A percentile compares a stretch with the other conserved stretches of the same genome.
Evolutionary conservation across 2,113 vertebrate species (phyloP).

Genomic region (Gavialis gangeticus): DNA sequence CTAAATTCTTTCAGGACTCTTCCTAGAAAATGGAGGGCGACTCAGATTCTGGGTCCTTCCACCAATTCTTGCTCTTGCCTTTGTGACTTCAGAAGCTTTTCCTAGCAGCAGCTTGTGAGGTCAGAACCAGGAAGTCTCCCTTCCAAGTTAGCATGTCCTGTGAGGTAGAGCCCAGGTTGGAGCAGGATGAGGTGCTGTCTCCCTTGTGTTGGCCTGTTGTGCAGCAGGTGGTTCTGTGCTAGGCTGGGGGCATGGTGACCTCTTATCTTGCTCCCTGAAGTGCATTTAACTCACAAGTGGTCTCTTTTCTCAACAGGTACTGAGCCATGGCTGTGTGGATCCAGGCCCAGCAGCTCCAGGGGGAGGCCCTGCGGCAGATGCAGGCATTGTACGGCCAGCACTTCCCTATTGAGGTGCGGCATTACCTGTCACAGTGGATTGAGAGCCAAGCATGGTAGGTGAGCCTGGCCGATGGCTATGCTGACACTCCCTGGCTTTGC

Average conservation of each 20-base stretch:
- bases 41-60: not conserved
- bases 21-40: conserved; percentile 21
- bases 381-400: conserved; percentile 97
- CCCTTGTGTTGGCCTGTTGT: too few relatives aligned
- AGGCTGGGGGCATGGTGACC: not conserved
- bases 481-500: not conserved
- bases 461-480: not conserved
- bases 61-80: accelerated
- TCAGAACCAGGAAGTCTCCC: accelerated
- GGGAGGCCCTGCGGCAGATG: conserved; percentile 97
- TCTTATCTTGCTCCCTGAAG: not conserved
- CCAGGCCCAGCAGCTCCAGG: conserved; percentile 98
- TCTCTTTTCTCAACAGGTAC: conserved; percentile 73
- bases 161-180: too few relatives aligned
- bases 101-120: not conserved
- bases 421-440: conserved; percentile 97
- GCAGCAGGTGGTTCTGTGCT: not conserved
- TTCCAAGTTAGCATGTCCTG: too few relatives aligned
- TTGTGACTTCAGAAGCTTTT: accelerated
- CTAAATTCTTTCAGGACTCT: not conserved
- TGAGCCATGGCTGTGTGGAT: conserved; percentile 97
- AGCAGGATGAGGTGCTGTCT: too few relatives aligned
- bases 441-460: conserved; percentile 94
- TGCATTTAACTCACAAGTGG: not conserved
- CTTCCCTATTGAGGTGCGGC: conserved; percentile 97